phyloP scores from a whole-genome alignment of 2,113 vertebrate species.

The Dicaeum eximium region DNA sequence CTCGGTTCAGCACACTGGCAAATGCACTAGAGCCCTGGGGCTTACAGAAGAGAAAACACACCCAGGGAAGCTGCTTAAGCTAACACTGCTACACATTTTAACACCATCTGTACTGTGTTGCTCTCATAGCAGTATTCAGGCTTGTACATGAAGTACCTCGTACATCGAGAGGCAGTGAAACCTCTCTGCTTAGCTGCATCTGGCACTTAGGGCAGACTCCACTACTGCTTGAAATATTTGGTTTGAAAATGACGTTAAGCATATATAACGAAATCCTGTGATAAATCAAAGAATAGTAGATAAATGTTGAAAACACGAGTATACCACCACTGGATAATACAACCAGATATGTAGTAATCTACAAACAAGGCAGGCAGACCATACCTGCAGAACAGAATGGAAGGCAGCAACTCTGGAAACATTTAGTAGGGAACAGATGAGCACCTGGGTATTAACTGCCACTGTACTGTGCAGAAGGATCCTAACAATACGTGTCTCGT shows the following conservation, averaged over 20 bases:
- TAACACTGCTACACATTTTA: neutral
- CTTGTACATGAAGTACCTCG: neutral
- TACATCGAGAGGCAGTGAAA: neutral
- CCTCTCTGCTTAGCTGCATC: neutral
- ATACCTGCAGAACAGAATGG: neutral
- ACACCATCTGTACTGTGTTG: neutral
- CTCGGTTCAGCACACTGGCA: neutral
- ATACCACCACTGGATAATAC: neutral
- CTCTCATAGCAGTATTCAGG: neutral
- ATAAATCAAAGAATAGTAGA: neutral
- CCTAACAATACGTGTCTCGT: accelerated
- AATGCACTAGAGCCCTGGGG: neutral
- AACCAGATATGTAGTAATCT: neutral
- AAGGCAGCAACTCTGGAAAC: neutral
- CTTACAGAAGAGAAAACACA: neutral
- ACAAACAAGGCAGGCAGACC: neutral
- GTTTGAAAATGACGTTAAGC: neutral
- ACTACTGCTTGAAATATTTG: neutral
- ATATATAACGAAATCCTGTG: neutral
- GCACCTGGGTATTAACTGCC: neutral
- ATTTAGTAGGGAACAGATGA: neutral
- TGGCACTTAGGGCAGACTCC: neutral
- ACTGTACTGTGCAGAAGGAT: neutral
- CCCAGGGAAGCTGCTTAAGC: neutral
- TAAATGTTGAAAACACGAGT: neutral